Conservation (phyloP, 2,113 vertebrate genomes). For the Triplophysa dalaica region DNA sequence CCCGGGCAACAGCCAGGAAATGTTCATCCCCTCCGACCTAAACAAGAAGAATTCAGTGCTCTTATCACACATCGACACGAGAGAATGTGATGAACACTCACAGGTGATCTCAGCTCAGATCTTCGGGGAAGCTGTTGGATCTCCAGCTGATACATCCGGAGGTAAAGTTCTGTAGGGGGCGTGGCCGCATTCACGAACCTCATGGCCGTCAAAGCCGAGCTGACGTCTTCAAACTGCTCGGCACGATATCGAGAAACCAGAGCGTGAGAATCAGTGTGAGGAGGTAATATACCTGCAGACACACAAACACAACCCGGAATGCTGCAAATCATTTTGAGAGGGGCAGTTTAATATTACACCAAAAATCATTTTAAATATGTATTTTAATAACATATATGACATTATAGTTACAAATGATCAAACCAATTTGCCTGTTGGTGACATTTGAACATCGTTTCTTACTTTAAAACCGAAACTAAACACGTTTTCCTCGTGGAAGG, state of each 20-base stretch:
- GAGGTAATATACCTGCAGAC: constrained; percentile 86
- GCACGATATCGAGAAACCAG: constrained; percentile 83
- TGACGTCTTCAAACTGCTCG: constrained; percentile 86
- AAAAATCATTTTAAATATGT: too few relatives aligned
- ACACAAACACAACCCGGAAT: background rate
- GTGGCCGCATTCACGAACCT: constrained; percentile 81
- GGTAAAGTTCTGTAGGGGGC: constrained; percentile 81
- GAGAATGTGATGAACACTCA: constrained; percentile 61
- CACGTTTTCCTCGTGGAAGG: too few relatives aligned
- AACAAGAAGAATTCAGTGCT: constrained; percentile 19
- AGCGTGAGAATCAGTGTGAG: constrained; percentile 88
- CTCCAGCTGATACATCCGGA: constrained; percentile 91
- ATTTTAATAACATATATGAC: too few relatives aligned
- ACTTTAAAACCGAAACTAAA: too few relatives aligned
- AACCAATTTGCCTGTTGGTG: too few relatives aligned
- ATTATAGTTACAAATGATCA: too few relatives aligned
- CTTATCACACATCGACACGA: background rate
- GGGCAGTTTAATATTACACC: too few relatives aligned
- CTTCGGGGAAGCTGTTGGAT: constrained; percentile 85
- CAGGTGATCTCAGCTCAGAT: constrained; percentile 74
- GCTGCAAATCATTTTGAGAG: too few relatives aligned
- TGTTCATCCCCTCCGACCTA: constrained; percentile 87
- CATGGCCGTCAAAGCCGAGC: constrained; percentile 83
- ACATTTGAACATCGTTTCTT: too few relatives aligned
- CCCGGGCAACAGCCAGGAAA: constrained; percentile 86